phyloP scores from a whole-genome alignment of 2,113 vertebrate species.

The Crotalus horridus region DNA sequence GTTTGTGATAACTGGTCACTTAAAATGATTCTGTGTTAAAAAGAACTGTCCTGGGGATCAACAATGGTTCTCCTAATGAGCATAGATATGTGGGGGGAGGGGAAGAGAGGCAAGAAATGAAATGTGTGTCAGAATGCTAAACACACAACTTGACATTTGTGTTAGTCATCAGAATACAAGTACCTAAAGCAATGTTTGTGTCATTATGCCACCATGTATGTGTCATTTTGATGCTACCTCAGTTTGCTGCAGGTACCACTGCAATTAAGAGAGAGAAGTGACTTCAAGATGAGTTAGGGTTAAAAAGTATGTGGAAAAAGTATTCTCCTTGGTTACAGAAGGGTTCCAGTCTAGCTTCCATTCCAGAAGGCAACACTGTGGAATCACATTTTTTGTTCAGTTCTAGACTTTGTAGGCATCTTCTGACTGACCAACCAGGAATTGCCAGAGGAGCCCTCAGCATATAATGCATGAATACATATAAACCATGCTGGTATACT shows the following conservation, averaged over 20 bases:
- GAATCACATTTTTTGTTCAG: not conserved
- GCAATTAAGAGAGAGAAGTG: not conserved
- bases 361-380: not conserved
- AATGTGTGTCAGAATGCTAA: not conserved
- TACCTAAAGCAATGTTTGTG: not conserved
- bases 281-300: not conserved
- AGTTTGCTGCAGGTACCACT: not conserved
- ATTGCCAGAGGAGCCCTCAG: not conserved
- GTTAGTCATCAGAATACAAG: not conserved
- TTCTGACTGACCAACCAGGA: constrained; percentile 22
- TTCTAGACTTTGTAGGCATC: not conserved
- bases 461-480: constrained; percentile 51
- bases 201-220: not conserved
- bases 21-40: not conserved
- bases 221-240: not conserved
- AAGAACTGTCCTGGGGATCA: not conserved
- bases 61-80: not conserved
- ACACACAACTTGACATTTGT: not conserved
- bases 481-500: constrained; percentile 7
- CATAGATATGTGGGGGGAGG: not conserved
- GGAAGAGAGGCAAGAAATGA: not conserved
- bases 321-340: not conserved
- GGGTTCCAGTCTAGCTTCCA: not conserved
- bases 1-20: not conserved
- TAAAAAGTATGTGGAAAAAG: not conserved